Base-by-base conservation (phyloP, 2,113 vertebrate species). In the Trematomus loennbergii region DNA sequence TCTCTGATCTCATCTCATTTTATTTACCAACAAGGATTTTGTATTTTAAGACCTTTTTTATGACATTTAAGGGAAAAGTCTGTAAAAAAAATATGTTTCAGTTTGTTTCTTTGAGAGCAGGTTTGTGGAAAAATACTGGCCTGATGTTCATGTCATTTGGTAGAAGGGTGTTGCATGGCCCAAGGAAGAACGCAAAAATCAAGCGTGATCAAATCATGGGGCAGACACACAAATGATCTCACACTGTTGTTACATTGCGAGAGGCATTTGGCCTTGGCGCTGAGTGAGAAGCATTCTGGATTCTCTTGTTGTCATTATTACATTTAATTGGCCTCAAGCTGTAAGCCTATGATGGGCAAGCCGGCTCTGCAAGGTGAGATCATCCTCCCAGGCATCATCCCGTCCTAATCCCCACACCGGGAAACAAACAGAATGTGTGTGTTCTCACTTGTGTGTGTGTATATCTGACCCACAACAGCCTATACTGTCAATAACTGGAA, bases 401-500 rank as follows among this genome's bases (percentile, higher is more conserved):
- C 79, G 45, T 73, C 78, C 48, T 76, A 85, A 85, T 84, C 81
- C 78, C 85, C 75, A 75, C 83, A 72, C 46, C 18, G 62, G 78
- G 78, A 80, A 55, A 78, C 82, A 83, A 85, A 89, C 86, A 87
- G 71, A 82, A 57, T 36, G n/a, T 73, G 81, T 89, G 74, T 81
- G 52, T 57, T 60, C 22, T 25, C 33, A 8, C 33, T 29, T 60
- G 12, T 65, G 61, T 57, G 61, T 57, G 46, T 65, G 63, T 55
- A 36, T 65, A 13, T 45, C 63, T 45, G 43, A 49, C 29, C 29
- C 57, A 1, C 36, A 62, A 65, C 69, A 43, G 29, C 52, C 71
- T 59, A 67, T 72, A 78, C 78, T 58, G 83, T 83, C 79, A 81
- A 87, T 86, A 87, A 87, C 85, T 92, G 93, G 84, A 88, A 81